Evolutionary conservation across 2,797 vertebrate species (phyloP).

Genomic region (Moxostoma hubbsi): DNA sequence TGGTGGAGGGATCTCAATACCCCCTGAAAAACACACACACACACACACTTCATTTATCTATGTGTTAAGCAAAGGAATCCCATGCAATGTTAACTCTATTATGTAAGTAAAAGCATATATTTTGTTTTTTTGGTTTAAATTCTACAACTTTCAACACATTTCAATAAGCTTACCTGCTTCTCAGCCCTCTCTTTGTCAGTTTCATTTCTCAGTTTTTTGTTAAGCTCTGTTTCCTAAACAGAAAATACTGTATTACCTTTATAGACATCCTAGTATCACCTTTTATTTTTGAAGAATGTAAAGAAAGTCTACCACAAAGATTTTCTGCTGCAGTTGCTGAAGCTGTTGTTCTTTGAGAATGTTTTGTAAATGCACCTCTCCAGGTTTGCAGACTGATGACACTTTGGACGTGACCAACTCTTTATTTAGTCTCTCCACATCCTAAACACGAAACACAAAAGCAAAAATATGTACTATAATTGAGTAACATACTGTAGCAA

Average conservation of each 20-base stretch:
- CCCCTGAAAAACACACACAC: constrained; percentile 68
- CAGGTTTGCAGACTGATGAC: constrained; percentile 73
- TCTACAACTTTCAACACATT: too few species aligned
- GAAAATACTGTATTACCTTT: neutral
- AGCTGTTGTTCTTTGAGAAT: constrained; percentile 57
- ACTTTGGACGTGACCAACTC: constrained; percentile 87
- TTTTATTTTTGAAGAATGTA: neutral
- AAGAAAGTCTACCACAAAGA: constrained; percentile 77
- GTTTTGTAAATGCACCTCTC: constrained; percentile 75
- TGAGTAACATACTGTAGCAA: neutral
- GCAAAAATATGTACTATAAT: neutral
- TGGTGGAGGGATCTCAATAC: constrained; percentile 83
- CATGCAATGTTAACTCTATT: too few species aligned
- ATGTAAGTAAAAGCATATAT: too few species aligned
- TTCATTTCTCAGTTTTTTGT: constrained; percentile 82
- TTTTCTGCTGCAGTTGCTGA: constrained; percentile 84
- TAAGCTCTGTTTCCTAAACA: constrained; percentile 84
- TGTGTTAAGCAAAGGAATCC: too few species aligned
- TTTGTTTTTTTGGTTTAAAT: too few species aligned
- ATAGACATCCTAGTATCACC: neutral
- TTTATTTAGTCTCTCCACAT: constrained; percentile 82
- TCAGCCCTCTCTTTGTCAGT: constrained; percentile 77
- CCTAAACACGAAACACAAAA: constrained; percentile 72
- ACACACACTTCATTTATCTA: constrained; percentile 7
- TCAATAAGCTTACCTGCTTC: constrained; percentile 79